Evolutionary conservation across 2,888 invertebrate genomes (phyloP).

Genomic region (Tortricodes alternella): DNA sequence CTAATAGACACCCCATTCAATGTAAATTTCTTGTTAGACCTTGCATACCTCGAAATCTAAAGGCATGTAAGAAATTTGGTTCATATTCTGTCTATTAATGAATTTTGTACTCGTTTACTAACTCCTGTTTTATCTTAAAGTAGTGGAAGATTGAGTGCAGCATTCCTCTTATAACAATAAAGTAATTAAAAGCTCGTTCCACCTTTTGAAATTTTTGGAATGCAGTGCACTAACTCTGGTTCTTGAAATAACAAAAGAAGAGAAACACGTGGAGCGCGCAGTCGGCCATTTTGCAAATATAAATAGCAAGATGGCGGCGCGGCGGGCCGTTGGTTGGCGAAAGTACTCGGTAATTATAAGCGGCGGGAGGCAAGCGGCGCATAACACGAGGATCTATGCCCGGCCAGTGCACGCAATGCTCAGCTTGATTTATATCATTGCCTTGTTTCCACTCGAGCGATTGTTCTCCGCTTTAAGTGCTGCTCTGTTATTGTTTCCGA

Average conservation of each 20-base stretch:
- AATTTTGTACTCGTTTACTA: neutral
- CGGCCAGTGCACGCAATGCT: conserved; percentile 75
- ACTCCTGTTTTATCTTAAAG: neutral
- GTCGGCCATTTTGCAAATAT: conserved; percentile 79
- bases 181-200: conserved; percentile 29
- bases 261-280: conserved; percentile 66
- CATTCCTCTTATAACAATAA: conserved; percentile 13
- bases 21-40: conserved; percentile 68
- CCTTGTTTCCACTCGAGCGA: conserved; percentile 74
- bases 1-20: conserved; percentile 72
- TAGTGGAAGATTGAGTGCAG: neutral
- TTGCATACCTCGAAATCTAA: conserved; percentile 52
- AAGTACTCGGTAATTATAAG: conserved; percentile 80
- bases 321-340: conserved; percentile 73
- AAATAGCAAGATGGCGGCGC: conserved; percentile 81
- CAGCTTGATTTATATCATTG: conserved; percentile 79
- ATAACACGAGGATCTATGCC: conserved; percentile 73
- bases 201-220: conserved; percentile 32
- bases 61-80: conserved; percentile 12
- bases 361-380: conserved; percentile 59
- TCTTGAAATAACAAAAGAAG: conserved; percentile 67
- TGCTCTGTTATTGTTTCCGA: conserved; percentile 72
- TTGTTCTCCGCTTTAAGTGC: conserved; percentile 75
- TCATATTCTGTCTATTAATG: neutral
- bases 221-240: conserved; percentile 44